Percentiles rank a stretch among this genome's conserved stretches.
Conservation (phyloP, 2,888 invertebrate genomes). For the Celastrina argiolus region DNA sequence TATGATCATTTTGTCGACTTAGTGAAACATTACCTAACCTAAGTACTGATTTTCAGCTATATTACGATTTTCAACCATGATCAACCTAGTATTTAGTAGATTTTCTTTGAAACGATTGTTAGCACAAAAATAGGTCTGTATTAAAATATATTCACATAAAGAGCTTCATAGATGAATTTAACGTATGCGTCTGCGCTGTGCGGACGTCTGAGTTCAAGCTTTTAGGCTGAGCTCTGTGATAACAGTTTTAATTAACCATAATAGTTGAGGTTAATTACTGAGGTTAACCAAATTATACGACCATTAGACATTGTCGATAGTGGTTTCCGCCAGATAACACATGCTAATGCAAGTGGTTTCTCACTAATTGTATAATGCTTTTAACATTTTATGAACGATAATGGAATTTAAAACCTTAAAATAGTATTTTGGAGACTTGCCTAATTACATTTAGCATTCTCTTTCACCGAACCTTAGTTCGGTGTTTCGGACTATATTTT, state of each 20-base stretch:
- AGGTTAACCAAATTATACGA: background rate
- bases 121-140: no score
- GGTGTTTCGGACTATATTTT: no score
- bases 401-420: no score
- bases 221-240: background rate
- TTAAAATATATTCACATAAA: no score
- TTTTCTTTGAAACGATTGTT: no score
- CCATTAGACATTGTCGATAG: background rate
- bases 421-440: background rate
- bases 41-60: no score
- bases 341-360: background rate
- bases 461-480: no score
- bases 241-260: background rate
- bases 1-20: no score
- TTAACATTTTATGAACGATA: background rate
- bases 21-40: no score
- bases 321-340: background rate
- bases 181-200: background rate
- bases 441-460: background rate
- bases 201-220: background rate
- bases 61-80: no score
- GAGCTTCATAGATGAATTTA: no score
- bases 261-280: background rate
- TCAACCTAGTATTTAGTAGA: no score
- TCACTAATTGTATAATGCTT: background rate